Evolutionary conservation across 23 tunicate species (phyloP), one percentile per base, ranked within the genome.

Genomic region (Botrylloides violaceus): DNA sequence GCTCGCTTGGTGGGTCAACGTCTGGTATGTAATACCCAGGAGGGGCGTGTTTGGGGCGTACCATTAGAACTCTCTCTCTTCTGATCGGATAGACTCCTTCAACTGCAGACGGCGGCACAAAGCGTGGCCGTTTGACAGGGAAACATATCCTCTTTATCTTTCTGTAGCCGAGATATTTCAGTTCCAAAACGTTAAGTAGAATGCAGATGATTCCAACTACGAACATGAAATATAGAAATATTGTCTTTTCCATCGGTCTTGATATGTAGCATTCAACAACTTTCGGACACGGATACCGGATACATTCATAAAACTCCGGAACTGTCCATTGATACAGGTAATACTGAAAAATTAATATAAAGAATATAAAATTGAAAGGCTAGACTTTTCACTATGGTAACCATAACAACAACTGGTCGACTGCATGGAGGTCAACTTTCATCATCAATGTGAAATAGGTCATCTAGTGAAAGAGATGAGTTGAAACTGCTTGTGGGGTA

Each of bases 171-270:
- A 87, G 85, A 49, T 70, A 87, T 3, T 61, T 39, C 47, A 87
- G 49, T 57, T 87, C 96, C 29, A 87, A 26, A 66, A 87, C 4
- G 76, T 87, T 81, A 32, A 87, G 71, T 2, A 76, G 32, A 24
- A 77, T 61, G 75, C 96, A 87, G 37, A 71, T n/a, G 24, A 36
- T 78, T 25, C 73, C 84, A 26, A 92, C 98, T 5, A 28, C 86
- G 61, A 92, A 84, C 98, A 92, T 92, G 71, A 92, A 92, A 56
- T 66, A 75, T 26, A 92, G 83, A 65, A 92, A 92, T 28, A 92
- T 64, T 29, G 87, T 80, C 60, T 92, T 92, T 58, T 92, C 98
- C 76, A 65, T 83, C 33, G 98, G 92, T 37, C 98, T 36, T 2
- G 98, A 92, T 20, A 92, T 50, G 82, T 84, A 92, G 70, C 98